phyloP scores from a whole-genome alignment of 1,140 invertebrate species.

The Pogonognathellus flavescens region DNA sequence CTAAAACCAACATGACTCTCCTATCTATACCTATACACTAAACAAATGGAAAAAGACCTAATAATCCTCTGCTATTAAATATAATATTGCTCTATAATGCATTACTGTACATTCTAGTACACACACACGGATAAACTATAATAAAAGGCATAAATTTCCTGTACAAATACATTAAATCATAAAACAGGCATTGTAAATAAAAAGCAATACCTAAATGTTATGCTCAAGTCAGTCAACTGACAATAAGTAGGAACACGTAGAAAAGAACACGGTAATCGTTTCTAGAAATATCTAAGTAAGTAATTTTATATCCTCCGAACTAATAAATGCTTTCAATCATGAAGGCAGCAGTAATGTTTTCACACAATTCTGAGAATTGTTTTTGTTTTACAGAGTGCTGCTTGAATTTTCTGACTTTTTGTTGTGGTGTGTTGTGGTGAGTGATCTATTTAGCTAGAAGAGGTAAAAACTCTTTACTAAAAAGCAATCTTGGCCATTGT shows the following conservation, averaged over 20 bases:
- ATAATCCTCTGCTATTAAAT: no score
- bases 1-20: background rate
- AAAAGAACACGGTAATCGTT: background rate
- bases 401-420: background rate
- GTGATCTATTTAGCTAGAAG: background rate
- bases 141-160: no score
- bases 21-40: background rate
- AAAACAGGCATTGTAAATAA: background rate
- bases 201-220: background rate
- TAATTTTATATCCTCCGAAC: background rate
- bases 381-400: background rate
- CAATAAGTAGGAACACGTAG: no score
- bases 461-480: background rate
- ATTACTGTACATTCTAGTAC: no score
- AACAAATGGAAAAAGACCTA: background rate
- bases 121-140: no score
- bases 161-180: background rate
- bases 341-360: background rate
- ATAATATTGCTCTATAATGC: no score
- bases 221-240: background rate
- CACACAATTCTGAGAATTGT: background rate
- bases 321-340: slow-evolving; percentile 28
- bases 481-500: slow-evolving; percentile 2
- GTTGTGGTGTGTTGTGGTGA: background rate
- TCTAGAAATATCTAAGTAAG: background rate